A percentile compares a stretch with the other conserved stretches of the same genome.
Conservation (phyloP, 2,888 invertebrate species). For the Bugulina stolonifera region DNA sequence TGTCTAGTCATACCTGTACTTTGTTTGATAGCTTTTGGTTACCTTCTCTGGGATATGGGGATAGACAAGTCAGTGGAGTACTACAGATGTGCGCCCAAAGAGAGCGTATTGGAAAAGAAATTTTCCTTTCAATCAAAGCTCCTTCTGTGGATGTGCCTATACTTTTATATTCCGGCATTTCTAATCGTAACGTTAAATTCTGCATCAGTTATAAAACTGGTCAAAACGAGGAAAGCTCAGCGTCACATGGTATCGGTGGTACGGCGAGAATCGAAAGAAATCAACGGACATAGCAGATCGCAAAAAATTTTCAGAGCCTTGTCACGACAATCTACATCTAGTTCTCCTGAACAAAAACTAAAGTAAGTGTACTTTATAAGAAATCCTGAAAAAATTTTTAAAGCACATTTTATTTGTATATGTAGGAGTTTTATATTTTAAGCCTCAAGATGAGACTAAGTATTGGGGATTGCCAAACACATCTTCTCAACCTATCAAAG, state of each 20-base stretch:
- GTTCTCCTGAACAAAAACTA: not conserved
- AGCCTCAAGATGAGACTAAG: too few relatives aligned
- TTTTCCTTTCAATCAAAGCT: not conserved
- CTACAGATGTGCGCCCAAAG: not conserved
- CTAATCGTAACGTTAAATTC: constrained; percentile 2
- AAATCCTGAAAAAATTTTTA: too few relatives aligned
- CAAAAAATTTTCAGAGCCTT: not conserved
- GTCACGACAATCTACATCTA: not conserved
- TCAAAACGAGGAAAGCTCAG: not conserved
- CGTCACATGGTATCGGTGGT: not conserved
- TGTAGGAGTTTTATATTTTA: too few relatives aligned
- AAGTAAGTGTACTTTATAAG: not conserved
- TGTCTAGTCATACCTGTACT: not conserved
- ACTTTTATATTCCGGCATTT: constrained; percentile 24
- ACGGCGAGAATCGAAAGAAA: not conserved
- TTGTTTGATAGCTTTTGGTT: not conserved
- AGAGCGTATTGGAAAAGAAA: not conserved
- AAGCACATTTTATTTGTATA: too few relatives aligned
- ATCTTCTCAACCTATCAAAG: too few relatives aligned
- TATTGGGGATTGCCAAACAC: too few relatives aligned
- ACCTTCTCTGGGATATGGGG: not conserved
- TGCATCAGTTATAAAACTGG: not conserved
- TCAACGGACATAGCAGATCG: not conserved
- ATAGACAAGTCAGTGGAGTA: not conserved
- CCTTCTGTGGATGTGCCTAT: not conserved